Conservation (phyloP, 2,888 invertebrate species). For the Steinernema hermaphroditum region DNA sequence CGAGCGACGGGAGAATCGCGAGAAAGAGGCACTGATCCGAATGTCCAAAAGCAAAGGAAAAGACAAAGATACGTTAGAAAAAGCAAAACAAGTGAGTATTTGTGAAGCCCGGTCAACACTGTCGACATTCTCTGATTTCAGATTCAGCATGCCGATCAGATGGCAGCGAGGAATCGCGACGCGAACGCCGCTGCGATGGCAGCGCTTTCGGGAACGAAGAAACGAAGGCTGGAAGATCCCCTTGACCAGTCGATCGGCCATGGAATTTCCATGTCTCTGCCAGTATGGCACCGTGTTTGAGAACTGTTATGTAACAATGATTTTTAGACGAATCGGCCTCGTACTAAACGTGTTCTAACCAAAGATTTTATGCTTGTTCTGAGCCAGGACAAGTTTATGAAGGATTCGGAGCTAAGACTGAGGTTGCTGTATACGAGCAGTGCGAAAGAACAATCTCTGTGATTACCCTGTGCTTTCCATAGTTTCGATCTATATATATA, state of each 20-base stretch:
- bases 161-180: slow-evolving; percentile 59
- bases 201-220: slow-evolving; percentile 49
- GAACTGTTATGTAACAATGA: background rate
- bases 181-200: slow-evolving; percentile 64
- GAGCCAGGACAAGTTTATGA: slow-evolving; percentile 1
- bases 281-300: background rate
- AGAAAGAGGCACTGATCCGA: slow-evolving; percentile 86
- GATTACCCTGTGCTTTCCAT: slow-evolving; percentile 25
- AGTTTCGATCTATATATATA: slow-evolving; percentile 7
- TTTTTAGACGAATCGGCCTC: slow-evolving; percentile 75
- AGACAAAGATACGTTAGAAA: slow-evolving; percentile 90
- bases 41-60: slow-evolving; percentile 73
- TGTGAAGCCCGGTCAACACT: too few relatives aligned
- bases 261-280: slow-evolving; percentile 14
- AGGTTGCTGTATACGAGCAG: slow-evolving; percentile 3
- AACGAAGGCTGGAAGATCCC: slow-evolving; percentile 30
- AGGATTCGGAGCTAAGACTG: slow-evolving; percentile 9
- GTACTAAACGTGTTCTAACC: slow-evolving; percentile 81
- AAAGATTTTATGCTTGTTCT: slow-evolving; percentile 19
- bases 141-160: slow-evolving; percentile 60
- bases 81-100: slow-evolving; percentile 80
- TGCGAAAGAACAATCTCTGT: slow-evolving; percentile 15
- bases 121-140: slow-evolving; percentile 43
- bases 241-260: slow-evolving; percentile 22
- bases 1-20: slow-evolving; percentile 90